Evolutionary conservation across 2,797 vertebrate genomes (phyloP).

Genomic region (Meriones psammophilus): DNA sequence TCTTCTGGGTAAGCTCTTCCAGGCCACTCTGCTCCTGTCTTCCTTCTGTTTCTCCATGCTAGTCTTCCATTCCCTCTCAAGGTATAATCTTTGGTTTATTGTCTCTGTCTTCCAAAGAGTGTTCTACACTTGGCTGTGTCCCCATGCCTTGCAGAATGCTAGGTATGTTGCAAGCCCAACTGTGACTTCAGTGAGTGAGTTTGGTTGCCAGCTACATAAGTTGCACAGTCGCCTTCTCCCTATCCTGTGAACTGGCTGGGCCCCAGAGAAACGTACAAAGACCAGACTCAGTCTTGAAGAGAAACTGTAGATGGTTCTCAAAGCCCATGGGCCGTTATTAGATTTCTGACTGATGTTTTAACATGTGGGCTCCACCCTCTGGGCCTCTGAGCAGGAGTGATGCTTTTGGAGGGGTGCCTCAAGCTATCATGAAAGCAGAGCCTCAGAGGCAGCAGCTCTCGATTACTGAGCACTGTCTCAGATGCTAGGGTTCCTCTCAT

Average conservation of each 20-base stretch:
- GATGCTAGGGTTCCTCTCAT: neutral
- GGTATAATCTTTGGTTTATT: neutral
- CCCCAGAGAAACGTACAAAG: neutral
- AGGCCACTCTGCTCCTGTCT: neutral
- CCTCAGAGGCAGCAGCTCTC: neutral
- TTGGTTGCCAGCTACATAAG: neutral
- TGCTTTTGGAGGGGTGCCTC: neutral
- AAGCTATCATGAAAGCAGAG: fast-evolving
- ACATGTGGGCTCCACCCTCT: neutral
- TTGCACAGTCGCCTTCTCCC: too few relatives aligned
- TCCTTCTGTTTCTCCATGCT: neutral
- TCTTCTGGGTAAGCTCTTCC: neutral
- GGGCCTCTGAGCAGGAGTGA: neutral
- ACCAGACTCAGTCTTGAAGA: neutral
- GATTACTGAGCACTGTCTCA: neutral
- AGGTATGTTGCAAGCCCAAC: neutral
- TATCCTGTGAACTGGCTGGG: fast-evolving
- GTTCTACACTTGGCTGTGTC: neutral
- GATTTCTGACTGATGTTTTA: neutral
- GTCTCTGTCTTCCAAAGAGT: neutral
- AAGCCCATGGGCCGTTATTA: neutral
- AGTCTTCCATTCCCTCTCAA: neutral
- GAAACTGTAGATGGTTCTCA: neutral
- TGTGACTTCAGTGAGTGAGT: neutral
- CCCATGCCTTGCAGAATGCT: neutral